phyloP scores from a whole-genome alignment of 2,797 vertebrate genomes.

The Gouania willdenowi region DNA sequence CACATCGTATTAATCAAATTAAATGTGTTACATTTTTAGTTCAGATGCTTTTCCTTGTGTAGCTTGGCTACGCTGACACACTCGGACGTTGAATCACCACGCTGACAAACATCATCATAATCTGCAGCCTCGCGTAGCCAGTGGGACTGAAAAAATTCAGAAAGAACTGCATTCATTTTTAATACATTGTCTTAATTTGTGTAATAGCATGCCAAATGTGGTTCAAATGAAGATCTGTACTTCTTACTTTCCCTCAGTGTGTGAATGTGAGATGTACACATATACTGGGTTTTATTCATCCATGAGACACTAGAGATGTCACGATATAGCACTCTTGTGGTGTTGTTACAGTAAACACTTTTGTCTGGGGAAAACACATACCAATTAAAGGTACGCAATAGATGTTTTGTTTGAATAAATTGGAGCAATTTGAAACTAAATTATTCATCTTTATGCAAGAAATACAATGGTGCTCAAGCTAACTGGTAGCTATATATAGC shows the following conservation, averaged over 20 bases:
- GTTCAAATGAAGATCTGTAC: conserved; percentile 5
- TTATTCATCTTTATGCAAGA: not conserved
- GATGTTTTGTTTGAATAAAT: not conserved
- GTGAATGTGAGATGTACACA: conserved; percentile 1
- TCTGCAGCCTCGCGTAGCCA: conserved; percentile 11
- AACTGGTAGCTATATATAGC: no score
- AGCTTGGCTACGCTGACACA: not conserved
- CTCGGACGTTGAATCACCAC: not conserved
- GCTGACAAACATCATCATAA: not conserved
- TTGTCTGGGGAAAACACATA: not conserved
- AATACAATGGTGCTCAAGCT: not conserved
- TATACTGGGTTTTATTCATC: conserved; percentile 14
- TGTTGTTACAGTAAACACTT: not conserved
- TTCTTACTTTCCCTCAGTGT: conserved; percentile 3
- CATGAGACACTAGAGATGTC: not conserved
- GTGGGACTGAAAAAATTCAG: not conserved
- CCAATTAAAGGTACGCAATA: not conserved
- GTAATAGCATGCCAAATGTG: conserved; percentile 9
- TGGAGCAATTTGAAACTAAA: not conserved
- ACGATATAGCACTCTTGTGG: not conserved
- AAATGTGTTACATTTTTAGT: not conserved
- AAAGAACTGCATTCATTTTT: conserved; percentile 17
- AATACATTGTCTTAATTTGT: conserved; percentile 23
- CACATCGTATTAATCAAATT: no score
- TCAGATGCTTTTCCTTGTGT: not conserved